These are phyloP conservation scores for Pachymerium ferrugineum DNA, from an alignment of 2,888 invertebrate genomes.

Conservation along the genomic window DNA sequence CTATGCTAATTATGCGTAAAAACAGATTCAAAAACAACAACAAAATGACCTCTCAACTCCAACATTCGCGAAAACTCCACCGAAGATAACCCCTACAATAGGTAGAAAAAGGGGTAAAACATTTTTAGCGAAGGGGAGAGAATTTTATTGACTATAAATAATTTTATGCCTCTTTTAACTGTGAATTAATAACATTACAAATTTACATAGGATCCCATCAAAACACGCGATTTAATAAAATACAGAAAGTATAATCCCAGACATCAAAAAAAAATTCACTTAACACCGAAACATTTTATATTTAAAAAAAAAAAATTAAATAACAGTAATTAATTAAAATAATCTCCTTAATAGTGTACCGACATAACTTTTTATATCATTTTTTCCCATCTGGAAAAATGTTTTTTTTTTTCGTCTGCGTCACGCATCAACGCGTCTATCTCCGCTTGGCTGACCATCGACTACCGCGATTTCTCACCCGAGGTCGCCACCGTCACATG, in stretches of 20 bases:
- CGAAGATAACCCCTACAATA: background rate
- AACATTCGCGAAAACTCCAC: background rate
- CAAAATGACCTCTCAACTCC: background rate
- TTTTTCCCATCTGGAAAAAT: background rate
- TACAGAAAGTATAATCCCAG: too few species aligned
- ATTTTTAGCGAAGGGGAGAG: background rate
- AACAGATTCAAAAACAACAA: background rate
- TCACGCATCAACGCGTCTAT: background rate
- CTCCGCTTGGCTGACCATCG: background rate
- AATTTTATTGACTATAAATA: conserved; percentile 13
- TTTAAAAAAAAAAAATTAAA: too few species aligned
- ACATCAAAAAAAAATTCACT: too few species aligned
- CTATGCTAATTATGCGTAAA: conserved; percentile 31
- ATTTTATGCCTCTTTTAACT: background rate
- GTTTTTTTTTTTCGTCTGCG: background rate
- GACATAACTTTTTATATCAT: background rate
- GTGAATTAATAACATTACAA: background rate
- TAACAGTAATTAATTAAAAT: too few species aligned
- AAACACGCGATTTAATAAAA: too few species aligned
- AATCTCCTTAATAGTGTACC: background rate
- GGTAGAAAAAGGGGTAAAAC: background rate
- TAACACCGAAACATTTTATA: too few species aligned
- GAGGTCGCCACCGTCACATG: background rate
- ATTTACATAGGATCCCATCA: too few species aligned
- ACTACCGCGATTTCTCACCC: background rate